Conservation (phyloP, 2,888 invertebrate species). For the Laspeyria flexula region DNA sequence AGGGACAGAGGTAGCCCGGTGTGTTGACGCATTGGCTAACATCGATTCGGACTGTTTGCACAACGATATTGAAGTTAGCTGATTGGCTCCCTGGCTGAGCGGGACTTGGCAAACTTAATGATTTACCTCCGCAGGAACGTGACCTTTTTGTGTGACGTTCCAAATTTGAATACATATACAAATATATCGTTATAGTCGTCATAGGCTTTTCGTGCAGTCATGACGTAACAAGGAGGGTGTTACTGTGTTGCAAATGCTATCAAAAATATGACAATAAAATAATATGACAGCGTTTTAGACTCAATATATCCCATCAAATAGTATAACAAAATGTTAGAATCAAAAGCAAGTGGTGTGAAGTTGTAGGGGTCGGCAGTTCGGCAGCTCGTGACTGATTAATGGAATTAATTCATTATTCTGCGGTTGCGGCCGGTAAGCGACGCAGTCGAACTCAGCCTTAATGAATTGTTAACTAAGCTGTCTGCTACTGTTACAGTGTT, state of each 20-base stretch:
- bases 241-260: no score
- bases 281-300: no score
- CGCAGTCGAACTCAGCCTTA: slow-evolving; percentile 52
- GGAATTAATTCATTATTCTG: slow-evolving; percentile 63
- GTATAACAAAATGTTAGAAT: slow-evolving; percentile 14
- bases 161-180: slow-evolving; percentile 5
- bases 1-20: slow-evolving; percentile 47
- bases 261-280: no score
- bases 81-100: slow-evolving; percentile 70
- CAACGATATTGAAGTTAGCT: slow-evolving; percentile 76
- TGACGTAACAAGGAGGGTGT: no score
- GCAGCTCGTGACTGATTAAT: slow-evolving; percentile 53
- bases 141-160: slow-evolving; percentile 30
- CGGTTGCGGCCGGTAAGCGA: slow-evolving; percentile 68
- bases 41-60: slow-evolving; percentile 71
- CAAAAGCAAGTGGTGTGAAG: slow-evolving; percentile 19
- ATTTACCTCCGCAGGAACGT: slow-evolving; percentile 42
- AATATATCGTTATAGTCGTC: neutral
- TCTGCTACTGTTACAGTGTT: no score
- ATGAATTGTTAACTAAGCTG: slow-evolving; percentile 51
- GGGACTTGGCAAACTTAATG: slow-evolving; percentile 58
- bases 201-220: no score
- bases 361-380: slow-evolving; percentile 18
- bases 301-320: no score
- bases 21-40: slow-evolving; percentile 61